phyloP scores from a whole-genome alignment of 2,797 vertebrate genomes.

The Phylloscopus collybita region DNA sequence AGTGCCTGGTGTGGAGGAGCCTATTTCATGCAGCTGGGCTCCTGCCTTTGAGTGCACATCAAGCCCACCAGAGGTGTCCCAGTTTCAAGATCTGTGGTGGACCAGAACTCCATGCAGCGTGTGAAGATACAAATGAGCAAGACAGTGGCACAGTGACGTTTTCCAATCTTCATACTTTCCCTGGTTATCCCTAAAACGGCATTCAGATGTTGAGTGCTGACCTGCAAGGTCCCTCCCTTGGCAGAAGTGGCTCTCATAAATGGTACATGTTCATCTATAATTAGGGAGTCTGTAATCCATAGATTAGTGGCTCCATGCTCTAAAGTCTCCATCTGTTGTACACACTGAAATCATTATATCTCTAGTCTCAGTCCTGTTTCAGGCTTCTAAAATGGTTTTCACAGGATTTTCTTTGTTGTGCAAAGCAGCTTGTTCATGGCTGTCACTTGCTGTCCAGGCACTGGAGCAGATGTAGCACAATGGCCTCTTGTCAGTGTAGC shows the following conservation, averaged over 20 bases:
- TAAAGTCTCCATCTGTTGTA: constrained; percentile 57
- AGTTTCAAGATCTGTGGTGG: background rate
- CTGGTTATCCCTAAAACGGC: background rate
- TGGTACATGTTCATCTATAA: background rate
- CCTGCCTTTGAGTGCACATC: background rate
- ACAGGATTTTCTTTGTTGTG: constrained; percentile 24
- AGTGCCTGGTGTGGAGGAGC: background rate
- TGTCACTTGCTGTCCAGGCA: background rate
- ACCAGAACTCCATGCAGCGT: background rate
- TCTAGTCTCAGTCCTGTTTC: background rate
- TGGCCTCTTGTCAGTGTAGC: background rate
- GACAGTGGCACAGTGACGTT: background rate
- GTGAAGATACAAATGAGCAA: background rate
- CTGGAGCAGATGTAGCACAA: background rate
- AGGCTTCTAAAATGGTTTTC: background rate
- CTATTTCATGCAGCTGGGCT: background rate
- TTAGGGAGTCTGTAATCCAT: constrained; percentile 54
- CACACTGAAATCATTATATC: constrained; percentile 23
- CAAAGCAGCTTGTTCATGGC: background rate
- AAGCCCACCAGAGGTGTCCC: background rate
- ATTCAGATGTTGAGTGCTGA: background rate
- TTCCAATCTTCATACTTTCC: background rate
- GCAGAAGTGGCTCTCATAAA: background rate
- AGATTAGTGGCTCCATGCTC: constrained; percentile 34
- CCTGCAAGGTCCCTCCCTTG: background rate